Conservation (phyloP, 2,113 vertebrate species). For the Ctenodactylus gundi region DNA sequence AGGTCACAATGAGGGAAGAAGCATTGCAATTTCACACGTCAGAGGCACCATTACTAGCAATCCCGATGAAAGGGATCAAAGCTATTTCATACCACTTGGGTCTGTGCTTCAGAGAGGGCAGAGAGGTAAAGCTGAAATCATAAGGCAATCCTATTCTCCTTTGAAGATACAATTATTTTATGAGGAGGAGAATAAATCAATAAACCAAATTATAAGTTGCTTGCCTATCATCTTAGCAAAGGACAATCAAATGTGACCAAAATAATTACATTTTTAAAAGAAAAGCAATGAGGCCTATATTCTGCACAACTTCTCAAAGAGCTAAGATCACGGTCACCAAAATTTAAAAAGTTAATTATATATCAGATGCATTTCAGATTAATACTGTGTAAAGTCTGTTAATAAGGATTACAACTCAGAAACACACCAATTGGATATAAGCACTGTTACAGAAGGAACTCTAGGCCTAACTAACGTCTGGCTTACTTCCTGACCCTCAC, state of each 20-base stretch:
- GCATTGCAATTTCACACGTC: neutral
- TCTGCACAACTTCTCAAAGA: neutral
- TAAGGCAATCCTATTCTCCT: neutral
- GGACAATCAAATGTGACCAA: neutral
- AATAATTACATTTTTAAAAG: neutral
- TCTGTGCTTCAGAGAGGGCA: neutral
- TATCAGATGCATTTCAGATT: neutral
- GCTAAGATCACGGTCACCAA: neutral
- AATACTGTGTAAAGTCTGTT: neutral
- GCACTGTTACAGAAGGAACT: neutral
- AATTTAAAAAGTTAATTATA: neutral
- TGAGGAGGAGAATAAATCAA: neutral
- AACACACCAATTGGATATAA: neutral
- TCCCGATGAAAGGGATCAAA: neutral
- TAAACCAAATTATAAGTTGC: neutral
- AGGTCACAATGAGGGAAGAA: neutral
- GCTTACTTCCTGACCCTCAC: neutral
- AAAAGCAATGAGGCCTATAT: neutral
- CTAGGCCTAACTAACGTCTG: neutral
- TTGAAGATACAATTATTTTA: neutral
- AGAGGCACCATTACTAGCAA: neutral
- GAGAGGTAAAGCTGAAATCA: neutral
- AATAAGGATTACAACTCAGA: neutral
- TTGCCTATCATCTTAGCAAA: constrained; percentile 37
- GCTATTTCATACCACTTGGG: neutral